These are phyloP conservation scores for Emmelina monodactyla DNA, from an alignment of 2,888 invertebrate genomes.

Conservation along the genomic window DNA sequence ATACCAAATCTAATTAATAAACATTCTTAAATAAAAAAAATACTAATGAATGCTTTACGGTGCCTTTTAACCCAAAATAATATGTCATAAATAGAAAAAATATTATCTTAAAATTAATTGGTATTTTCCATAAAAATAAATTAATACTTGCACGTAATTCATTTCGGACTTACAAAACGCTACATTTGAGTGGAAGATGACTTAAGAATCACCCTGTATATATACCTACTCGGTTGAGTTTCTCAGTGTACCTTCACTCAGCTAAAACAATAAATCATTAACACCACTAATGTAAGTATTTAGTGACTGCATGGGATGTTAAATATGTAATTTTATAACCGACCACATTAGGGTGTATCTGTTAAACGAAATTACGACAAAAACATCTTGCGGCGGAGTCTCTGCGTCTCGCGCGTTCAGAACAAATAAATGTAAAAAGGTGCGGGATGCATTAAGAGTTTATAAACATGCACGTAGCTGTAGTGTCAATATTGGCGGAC, in stretches of 20 bases:
- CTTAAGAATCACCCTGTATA: no score
- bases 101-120: no score
- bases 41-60: no score
- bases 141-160: no score
- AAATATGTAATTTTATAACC: conserved; percentile 38
- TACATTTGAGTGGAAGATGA: no score
- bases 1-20: no score
- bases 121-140: no score
- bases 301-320: conserved; percentile 1
- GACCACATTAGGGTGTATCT: conserved; percentile 44
- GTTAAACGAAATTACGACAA: conserved; percentile 55
- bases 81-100: no score
- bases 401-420: conserved; percentile 46
- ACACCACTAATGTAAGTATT: conserved; percentile 3
- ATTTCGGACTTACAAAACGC: no score
- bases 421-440: conserved; percentile 62
- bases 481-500: conserved; percentile 63
- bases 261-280: conserved; percentile 1
- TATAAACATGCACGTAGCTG: conserved; percentile 62
- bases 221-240: no score
- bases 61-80: no score
- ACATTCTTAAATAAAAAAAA: no score
- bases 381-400: conserved; percentile 53
- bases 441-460: conserved; percentile 64
- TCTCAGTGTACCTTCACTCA: background rate